Evolutionary conservation across 2,797 vertebrate genomes (phyloP).

Genomic region (Leucoraja ocellata): DNA sequence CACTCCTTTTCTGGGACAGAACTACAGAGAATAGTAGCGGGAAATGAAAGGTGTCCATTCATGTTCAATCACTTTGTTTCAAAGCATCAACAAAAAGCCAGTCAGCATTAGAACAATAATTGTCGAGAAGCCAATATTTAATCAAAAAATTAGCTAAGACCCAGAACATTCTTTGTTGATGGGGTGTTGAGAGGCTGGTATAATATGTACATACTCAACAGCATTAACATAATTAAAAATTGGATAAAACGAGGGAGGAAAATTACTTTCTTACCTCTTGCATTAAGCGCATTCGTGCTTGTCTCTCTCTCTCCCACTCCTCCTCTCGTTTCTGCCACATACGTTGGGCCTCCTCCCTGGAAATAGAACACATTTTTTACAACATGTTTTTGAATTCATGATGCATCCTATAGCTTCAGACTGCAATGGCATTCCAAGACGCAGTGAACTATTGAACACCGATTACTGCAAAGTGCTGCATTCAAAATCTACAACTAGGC

Average conservation of each 20-base stretch:
- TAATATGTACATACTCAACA: not conserved
- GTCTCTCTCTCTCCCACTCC: constrained; percentile 80
- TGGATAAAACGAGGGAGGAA: not conserved
- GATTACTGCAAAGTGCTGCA: not conserved
- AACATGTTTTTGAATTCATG: not conserved
- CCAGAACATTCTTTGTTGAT: not conserved
- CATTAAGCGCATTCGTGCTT: constrained; percentile 86
- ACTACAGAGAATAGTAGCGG: not conserved
- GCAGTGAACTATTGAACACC: not conserved
- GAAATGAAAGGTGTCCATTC: not conserved
- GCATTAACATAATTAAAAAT: not conserved
- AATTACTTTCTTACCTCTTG: constrained; percentile 68
- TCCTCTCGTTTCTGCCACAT: constrained; percentile 84
- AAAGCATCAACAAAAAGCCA: not conserved
- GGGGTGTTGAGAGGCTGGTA: not conserved
- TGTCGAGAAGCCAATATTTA: not conserved
- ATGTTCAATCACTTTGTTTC: not conserved
- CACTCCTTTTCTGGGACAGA: not conserved
- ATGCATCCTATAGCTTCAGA: not conserved
- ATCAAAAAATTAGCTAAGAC: not conserved
- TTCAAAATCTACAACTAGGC: not conserved
- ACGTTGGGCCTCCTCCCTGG: constrained; percentile 80
- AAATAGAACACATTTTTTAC: constrained; percentile 11
- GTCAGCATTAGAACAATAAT: not conserved
- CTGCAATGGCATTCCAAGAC: not conserved